Evolutionary conservation across 2,888 invertebrate species (phyloP).

Genomic region (Parasteatoda lunata): DNA sequence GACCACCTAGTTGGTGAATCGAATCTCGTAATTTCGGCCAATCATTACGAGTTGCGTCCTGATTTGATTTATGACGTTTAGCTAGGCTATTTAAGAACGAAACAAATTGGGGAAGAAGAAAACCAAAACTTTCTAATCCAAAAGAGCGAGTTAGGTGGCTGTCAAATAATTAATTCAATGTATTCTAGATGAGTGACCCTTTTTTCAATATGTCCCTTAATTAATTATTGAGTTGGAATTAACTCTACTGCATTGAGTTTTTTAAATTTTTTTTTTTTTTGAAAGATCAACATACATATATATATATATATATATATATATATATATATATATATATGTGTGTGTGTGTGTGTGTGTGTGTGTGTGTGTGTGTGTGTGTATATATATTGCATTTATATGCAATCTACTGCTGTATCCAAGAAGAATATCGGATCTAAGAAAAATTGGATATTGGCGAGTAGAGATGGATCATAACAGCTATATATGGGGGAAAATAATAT

Average conservation of each 20-base stretch:
- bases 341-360: too few relatives aligned
- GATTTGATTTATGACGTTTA: conserved; percentile 43
- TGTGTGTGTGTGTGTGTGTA: too few relatives aligned
- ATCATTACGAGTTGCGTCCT: conserved; percentile 35
- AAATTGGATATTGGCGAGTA: too few relatives aligned
- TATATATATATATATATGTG: too few relatives aligned
- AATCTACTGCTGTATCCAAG: too few relatives aligned
- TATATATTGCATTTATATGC: too few relatives aligned
- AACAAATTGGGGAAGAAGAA: background rate
- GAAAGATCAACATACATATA: background rate
- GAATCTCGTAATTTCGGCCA: conserved; percentile 51
- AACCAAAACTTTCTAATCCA: conserved; percentile 1
- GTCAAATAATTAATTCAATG: conserved; percentile 27
- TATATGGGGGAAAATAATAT: too few relatives aligned
- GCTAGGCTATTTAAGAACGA: conserved; percentile 16
- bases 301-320: too few relatives aligned
- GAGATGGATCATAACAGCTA: too few relatives aligned
- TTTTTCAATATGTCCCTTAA: conserved; percentile 16
- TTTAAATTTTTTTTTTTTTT: background rate
- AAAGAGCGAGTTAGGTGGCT: background rate
- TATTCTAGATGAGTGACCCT: conserved; percentile 13
- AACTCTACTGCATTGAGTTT: too few relatives aligned
- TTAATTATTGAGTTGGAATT: too few relatives aligned
- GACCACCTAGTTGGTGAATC: conserved; percentile 54
- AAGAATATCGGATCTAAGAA: too few relatives aligned